These are phyloP conservation scores for Brachypterus glaber DNA, from an alignment of 2,888 invertebrate species.

Conservation along the genomic window DNA sequence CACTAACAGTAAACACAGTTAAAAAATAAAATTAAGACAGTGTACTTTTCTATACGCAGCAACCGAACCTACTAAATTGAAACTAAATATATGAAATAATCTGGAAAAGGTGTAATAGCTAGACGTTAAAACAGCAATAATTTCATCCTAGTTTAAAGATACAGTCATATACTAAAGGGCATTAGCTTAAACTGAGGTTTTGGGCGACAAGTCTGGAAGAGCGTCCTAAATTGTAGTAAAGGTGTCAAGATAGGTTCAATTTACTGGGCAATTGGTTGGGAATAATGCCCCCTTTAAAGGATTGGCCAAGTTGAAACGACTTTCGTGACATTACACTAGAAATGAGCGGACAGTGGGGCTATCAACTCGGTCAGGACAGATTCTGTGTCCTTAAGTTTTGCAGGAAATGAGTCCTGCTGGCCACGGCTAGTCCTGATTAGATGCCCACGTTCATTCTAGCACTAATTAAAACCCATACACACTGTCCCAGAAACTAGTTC, in stretches of 20 bases:
- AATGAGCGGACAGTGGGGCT: constrained; percentile 26
- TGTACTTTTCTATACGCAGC: too few species aligned
- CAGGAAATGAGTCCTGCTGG: constrained; percentile 22
- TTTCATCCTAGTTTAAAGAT: constrained; percentile 9
- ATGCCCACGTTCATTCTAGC: constrained; percentile 19
- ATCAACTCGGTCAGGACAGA: constrained; percentile 17
- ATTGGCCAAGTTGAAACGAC: constrained; percentile 39
- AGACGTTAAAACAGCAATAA: background rate
- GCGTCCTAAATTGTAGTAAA: constrained; percentile 37
- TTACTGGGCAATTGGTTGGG: constrained; percentile 42
- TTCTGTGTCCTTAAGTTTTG: constrained; percentile 2
- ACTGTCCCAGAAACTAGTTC: too few species aligned
- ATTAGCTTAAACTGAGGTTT: constrained; percentile 24
- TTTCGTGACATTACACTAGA: constrained; percentile 36
- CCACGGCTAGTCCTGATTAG: constrained; percentile 25
- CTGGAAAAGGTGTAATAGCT: too few species aligned
- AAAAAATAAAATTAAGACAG: too few species aligned
- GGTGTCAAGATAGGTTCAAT: constrained; percentile 43
- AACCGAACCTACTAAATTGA: too few species aligned
- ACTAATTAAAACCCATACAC: constrained; percentile 30
- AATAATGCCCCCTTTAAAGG: constrained; percentile 41
- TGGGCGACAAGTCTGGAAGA: constrained; percentile 26
- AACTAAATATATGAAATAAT: too few species aligned
- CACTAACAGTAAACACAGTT: too few species aligned
- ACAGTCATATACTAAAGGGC: constrained; percentile 21